phyloP scores from a whole-genome alignment of 92 coral and sea anemone species.

The Phenganax stokvisi region DNA sequence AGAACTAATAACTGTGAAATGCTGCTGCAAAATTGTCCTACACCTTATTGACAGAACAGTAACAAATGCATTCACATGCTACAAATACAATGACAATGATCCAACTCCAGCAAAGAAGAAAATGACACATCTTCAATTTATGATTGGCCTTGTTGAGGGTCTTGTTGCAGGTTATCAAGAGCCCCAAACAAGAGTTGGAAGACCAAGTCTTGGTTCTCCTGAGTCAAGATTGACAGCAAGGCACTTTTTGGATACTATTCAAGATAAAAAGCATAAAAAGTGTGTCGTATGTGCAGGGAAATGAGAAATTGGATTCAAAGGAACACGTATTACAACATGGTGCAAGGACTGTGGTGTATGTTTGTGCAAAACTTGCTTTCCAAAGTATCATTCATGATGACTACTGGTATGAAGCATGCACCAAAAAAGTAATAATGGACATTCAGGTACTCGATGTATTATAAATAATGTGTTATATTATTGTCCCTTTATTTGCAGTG shows the following conservation, averaged over 20 bases:
- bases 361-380: constrained; percentile 16
- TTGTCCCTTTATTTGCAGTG: neutral
- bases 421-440: neutral
- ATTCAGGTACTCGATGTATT: neutral
- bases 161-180: neutral
- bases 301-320: constrained; percentile 4
- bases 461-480: neutral
- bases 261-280: constrained; percentile 17
- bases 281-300: constrained; percentile 18
- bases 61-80: constrained; percentile 12
- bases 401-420: neutral
- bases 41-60: neutral
- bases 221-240: constrained; percentile 12
- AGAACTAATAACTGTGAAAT: constrained; percentile 5
- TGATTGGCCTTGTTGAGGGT: neutral
- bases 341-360: constrained; percentile 27
- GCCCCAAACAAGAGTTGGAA: neutral
- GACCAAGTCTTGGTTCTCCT: constrained; percentile 25
- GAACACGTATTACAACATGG: constrained; percentile 30
- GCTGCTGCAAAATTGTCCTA: constrained; percentile 4
- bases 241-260: constrained; percentile 18
- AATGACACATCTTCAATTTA: neutral
- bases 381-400: constrained; percentile 1
- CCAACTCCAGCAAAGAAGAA: neutral
- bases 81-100: neutral